These are phyloP conservation scores for Hydrophis major DNA, from an alignment of 2,797 vertebrate species.

Conservation along the genomic window DNA sequence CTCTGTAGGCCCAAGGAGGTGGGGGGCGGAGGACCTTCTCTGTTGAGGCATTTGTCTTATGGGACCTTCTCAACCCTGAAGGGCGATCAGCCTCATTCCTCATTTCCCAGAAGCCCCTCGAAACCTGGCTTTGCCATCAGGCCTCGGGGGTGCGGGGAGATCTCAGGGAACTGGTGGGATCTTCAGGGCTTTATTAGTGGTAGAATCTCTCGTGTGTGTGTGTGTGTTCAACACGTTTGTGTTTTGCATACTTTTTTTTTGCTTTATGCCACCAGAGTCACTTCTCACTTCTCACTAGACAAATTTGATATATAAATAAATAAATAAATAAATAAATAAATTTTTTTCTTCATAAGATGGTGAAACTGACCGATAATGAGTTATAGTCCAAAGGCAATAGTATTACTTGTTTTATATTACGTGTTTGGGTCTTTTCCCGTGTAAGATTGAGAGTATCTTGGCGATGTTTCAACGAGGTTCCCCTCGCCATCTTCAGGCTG, in stretches of 20 bases:
- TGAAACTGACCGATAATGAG: neutral
- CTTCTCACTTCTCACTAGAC: no score
- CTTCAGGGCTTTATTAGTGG: neutral
- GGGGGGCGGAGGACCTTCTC: neutral
- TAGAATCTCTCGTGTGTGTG: no score
- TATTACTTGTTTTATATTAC: neutral
- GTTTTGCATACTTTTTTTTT: no score
- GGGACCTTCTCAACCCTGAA: neutral
- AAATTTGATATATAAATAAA: no score
- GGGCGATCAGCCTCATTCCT: neutral
- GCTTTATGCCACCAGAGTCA: no score
- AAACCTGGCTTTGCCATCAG: neutral
- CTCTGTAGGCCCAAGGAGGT: neutral
- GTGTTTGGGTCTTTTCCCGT: no score
- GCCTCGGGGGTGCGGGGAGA: neutral
- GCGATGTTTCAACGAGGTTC: no score
- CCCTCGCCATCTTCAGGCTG: no score
- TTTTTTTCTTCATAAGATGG: neutral
- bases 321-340: no score
- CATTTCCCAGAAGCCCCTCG: neutral
- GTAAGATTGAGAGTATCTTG: no score
- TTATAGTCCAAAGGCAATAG: no score
- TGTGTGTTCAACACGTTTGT: no score
- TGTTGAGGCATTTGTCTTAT: neutral
- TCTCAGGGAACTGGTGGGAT: neutral